Conservation (phyloP, 2,113 vertebrate genomes). For the Percina caprodes region DNA sequence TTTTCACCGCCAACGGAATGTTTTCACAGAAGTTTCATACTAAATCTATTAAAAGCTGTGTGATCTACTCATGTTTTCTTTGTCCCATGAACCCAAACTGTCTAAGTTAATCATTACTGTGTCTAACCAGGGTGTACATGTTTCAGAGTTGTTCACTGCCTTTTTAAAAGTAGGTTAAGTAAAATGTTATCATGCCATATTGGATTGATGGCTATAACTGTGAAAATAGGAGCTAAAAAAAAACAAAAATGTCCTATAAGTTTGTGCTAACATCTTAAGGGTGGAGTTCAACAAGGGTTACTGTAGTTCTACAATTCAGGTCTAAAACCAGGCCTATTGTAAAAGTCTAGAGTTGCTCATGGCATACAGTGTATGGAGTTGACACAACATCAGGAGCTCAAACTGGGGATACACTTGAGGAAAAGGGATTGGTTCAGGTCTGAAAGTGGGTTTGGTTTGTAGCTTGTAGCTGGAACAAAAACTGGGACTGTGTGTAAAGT, state of each 20-base stretch:
- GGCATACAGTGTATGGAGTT: background rate
- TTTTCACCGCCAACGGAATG: background rate
- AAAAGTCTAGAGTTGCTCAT: background rate
- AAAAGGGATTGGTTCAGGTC: background rate
- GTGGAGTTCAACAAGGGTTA: background rate
- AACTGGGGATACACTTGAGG: background rate
- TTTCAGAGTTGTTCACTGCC: background rate
- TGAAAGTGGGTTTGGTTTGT: slow-evolving; percentile 7
- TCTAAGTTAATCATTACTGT: background rate
- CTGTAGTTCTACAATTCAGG: background rate
- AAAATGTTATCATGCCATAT: background rate
- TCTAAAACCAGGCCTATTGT: background rate
- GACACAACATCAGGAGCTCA: background rate
- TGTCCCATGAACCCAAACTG: background rate
- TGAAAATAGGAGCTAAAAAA: background rate
- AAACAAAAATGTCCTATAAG: background rate
- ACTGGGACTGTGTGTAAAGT: slow-evolving; percentile 11
- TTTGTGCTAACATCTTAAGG: background rate
- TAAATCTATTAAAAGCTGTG: background rate
- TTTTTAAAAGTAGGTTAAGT: background rate
- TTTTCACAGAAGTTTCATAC: slow-evolving; percentile 11
- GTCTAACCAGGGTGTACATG: background rate
- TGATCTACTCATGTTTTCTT: background rate
- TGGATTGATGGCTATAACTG: background rate
- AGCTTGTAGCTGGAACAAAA: background rate